phyloP scores from a whole-genome alignment of 2,113 vertebrate species.

The Mandrillus leucophaeus region DNA sequence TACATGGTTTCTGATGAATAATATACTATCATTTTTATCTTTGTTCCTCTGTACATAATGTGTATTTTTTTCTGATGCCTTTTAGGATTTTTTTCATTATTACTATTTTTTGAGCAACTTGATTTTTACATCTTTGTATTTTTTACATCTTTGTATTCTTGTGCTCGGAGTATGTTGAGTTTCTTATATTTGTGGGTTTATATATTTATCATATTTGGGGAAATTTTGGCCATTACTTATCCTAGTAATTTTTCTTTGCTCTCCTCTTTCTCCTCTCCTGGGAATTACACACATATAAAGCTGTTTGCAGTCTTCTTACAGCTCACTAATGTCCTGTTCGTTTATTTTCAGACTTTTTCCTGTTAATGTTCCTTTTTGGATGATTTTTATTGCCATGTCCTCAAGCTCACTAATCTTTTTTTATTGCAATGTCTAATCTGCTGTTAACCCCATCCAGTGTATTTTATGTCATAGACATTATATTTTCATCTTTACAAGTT shows the following conservation, averaged over 20 bases:
- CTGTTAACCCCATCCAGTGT: not conserved
- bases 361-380: constrained; percentile 9
- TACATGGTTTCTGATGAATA: constrained; percentile 30
- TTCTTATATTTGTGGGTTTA: constrained; percentile 15
- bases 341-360: constrained; percentile 27
- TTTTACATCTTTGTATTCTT: not conserved
- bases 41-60: not conserved
- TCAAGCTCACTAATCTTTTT: constrained; percentile 36
- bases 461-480: constrained; percentile 16
- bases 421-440: not conserved
- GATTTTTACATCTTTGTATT: not conserved
- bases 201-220: not conserved
- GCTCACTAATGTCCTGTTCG: constrained; percentile 1
- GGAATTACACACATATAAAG: not conserved
- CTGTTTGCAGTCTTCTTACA: not conserved
- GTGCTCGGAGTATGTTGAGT: not conserved
- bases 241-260: constrained; percentile 26
- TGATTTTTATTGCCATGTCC: constrained; percentile 7
- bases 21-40: not conserved
- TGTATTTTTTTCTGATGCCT: not conserved
- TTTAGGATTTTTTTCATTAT: not conserved
- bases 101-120: not conserved
- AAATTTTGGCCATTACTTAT: not conserved
- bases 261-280: not conserved
- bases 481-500: constrained; percentile 37